A percentile compares a stretch with the other conserved stretches of the same genome.
Conservation (phyloP, 2,797 vertebrate species). For the Pitangus sulphuratus region DNA sequence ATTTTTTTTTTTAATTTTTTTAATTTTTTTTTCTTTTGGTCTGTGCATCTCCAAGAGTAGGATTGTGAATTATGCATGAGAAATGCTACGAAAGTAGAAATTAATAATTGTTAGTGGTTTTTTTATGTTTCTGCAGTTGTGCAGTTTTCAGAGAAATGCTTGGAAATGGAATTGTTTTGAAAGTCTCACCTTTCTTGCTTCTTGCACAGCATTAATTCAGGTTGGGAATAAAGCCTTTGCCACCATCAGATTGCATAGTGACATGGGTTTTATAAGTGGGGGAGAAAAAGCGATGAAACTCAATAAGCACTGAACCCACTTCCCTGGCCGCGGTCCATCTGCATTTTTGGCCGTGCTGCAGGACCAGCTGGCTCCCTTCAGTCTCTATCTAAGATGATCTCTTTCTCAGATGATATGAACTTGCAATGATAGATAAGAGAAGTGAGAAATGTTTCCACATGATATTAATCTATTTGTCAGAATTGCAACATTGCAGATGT, state of each 20-base stretch:
- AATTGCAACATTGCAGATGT: background rate
- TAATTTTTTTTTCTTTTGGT: background rate
- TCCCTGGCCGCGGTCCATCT: background rate
- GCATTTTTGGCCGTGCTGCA: background rate
- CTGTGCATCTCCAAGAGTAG: background rate
- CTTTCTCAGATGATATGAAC: slow-evolving; percentile 25
- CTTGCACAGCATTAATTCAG: background rate
- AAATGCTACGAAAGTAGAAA: background rate
- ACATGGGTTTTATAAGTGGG: background rate
- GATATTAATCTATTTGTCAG: slow-evolving; percentile 43
- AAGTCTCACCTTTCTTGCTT: background rate
- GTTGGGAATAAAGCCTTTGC: background rate
- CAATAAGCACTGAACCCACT: background rate
- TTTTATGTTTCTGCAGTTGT: background rate
- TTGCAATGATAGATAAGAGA: slow-evolving; percentile 4
- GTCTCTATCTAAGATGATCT: slow-evolving; percentile 37
- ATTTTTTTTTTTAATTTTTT: accelerated
- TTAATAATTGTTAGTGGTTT: background rate
- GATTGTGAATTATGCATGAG: background rate
- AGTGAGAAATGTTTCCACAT: slow-evolving; percentile 36
- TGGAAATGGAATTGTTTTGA: background rate
- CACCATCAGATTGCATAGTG: background rate
- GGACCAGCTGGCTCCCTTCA: slow-evolving; percentile 47
- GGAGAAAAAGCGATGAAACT: background rate
- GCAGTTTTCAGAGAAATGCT: background rate